Evolutionary conservation across 2,113 vertebrate genomes (phyloP).

Genomic region (Rhinoptilus africanus): DNA sequence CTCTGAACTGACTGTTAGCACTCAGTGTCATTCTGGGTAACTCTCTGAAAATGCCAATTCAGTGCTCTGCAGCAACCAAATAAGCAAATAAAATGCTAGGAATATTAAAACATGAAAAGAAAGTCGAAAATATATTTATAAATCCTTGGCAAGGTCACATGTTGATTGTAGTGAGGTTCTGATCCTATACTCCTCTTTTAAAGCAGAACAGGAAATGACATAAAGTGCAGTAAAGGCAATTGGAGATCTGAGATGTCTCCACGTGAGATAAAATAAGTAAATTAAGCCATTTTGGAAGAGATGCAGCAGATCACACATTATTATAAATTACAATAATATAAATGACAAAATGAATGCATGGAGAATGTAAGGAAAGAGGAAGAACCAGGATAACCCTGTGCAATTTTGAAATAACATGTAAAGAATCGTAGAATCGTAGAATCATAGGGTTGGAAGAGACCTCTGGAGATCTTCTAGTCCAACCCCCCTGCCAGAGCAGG

Average conservation of each 20-base stretch:
- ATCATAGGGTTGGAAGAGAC: no score
- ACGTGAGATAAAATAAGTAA: neutral
- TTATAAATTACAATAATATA: neutral
- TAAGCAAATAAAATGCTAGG: neutral
- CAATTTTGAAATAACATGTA: neutral
- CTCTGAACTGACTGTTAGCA: neutral
- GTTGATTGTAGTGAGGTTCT: neutral
- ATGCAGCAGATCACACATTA: neutral
- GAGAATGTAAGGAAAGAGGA: neutral
- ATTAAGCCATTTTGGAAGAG: neutral
- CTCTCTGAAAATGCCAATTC: neutral
- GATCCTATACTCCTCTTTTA: neutral
- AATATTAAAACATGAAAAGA: neutral
- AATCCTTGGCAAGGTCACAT: neutral
- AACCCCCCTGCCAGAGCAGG: no score
- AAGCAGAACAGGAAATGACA: neutral
- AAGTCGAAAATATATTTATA: neutral
- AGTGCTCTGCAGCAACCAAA: neutral
- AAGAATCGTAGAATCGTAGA: no score
- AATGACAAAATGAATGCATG: neutral
- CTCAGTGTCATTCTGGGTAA: neutral
- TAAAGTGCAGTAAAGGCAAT: neutral
- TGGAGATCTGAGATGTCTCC: neutral
- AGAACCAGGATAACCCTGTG: neutral
- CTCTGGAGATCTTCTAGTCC: no score